Percentiles rank a stretch among this genome's conserved stretches.
These are phyloP conservation scores for Macrosoma leucophasiata DNA, from an alignment of 2,888 invertebrate genomes.

Conservation along the genomic window DNA sequence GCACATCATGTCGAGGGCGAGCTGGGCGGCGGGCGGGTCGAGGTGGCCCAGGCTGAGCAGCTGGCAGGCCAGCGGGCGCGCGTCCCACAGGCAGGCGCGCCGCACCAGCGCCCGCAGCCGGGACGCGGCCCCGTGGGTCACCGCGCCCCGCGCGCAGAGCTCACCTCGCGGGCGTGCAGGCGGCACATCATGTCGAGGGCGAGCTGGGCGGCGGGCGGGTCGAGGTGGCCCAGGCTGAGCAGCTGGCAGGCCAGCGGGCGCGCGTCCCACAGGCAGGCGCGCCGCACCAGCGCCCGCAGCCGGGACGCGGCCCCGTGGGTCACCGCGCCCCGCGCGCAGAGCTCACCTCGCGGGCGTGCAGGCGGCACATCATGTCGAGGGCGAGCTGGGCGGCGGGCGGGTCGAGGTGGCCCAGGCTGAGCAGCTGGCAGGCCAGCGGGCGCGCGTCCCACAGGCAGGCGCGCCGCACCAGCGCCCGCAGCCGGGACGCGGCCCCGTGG, in stretches of 20 bases:
- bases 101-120: conserved; percentile 75
- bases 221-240: conserved; percentile 86
- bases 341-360: conserved; percentile 80
- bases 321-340: conserved; percentile 88
- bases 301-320: conserved; percentile 70
- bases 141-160: conserved; percentile 86
- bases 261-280: conserved; percentile 79
- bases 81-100: conserved; percentile 78
- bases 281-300: conserved; percentile 75
- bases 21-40: conserved; percentile 83
- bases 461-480: conserved; percentile 75
- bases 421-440: conserved; percentile 87
- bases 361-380: conserved; percentile 92
- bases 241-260: conserved; percentile 88
- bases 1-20: conserved; percentile 96
- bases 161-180: conserved; percentile 80
- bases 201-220: conserved; percentile 86
- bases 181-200: conserved; percentile 97
- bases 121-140: conserved; percentile 75
- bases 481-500: conserved; percentile 59
- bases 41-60: conserved; percentile 89
- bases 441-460: conserved; percentile 81
- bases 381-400: conserved; percentile 89
- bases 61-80: conserved; percentile 87
- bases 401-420: conserved; percentile 85